Evolutionary conservation across 2,888 invertebrate genomes (phyloP).

Genomic region (Drosophila subsilvestris): DNA sequence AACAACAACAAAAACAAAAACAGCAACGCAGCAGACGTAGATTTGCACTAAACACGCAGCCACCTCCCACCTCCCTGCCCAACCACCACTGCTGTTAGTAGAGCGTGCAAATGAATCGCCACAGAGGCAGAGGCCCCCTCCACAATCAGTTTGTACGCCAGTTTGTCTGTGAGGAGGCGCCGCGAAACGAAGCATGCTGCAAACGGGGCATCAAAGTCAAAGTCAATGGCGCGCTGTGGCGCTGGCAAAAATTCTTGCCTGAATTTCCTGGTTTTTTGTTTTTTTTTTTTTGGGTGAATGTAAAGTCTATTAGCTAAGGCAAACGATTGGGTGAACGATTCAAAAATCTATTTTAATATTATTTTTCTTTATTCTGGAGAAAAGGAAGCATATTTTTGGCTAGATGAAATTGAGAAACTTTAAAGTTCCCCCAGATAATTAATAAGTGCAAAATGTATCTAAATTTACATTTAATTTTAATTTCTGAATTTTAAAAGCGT

Average conservation of each 20-base stretch:
- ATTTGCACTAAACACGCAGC: conserved; percentile 74
- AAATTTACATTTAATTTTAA: neutral
- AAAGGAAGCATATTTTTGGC: too few relatives aligned
- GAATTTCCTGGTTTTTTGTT: conserved; percentile 43
- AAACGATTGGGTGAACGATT: neutral
- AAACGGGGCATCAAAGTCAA: conserved; percentile 72
- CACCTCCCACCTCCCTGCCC: conserved; percentile 11
- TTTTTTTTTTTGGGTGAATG: neutral
- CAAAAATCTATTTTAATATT: too few relatives aligned
- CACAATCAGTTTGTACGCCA: neutral
- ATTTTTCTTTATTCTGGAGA: too few relatives aligned
- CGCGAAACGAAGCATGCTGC: conserved; percentile 50
- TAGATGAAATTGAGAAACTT: too few relatives aligned
- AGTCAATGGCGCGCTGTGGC: conserved; percentile 49
- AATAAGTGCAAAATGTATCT: too few relatives aligned
- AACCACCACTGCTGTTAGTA: conserved; percentile 45
- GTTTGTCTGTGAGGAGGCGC: conserved; percentile 27
- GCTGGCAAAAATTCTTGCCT: conserved; percentile 33
- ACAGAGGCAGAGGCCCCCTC: neutral
- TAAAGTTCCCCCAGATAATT: too few relatives aligned
- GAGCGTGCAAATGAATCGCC: conserved; percentile 65
- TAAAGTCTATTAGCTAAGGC: conserved; percentile 9
- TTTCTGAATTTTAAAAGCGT: neutral
- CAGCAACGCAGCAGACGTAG: conserved; percentile 56
- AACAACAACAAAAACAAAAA: conserved; percentile 9